A percentile compares a stretch with the other conserved stretches of the same genome.
These are phyloP conservation scores for Aleiodes alternator DNA, from an alignment of 2,888 invertebrate genomes.

Conservation along the genomic window DNA sequence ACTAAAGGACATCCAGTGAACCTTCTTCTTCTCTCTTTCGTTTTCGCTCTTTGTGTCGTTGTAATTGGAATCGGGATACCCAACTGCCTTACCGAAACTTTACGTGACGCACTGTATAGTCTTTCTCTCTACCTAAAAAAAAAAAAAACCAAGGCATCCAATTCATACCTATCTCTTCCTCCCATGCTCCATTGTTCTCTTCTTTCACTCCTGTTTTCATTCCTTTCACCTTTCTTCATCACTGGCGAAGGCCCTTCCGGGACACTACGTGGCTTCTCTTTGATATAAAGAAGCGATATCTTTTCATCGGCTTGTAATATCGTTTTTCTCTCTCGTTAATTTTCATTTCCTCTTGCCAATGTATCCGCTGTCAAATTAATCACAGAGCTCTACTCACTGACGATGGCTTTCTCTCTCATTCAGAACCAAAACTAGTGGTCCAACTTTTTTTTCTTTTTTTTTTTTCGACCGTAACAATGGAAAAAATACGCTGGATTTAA, in stretches of 20 bases:
- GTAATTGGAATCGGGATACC: constrained; percentile 59
- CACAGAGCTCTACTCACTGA: too few relatives aligned
- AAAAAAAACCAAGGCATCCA: constrained; percentile 24
- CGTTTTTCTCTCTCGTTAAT: too few relatives aligned
- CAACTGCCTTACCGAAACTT: constrained; percentile 36
- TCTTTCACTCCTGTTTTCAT: constrained; percentile 26
- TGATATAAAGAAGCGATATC: constrained; percentile 13
- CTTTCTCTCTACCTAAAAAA: neutral
- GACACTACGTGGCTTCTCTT: constrained; percentile 25
- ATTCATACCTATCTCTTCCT: constrained; percentile 34
- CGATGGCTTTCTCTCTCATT: too few relatives aligned
- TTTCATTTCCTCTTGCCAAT: too few relatives aligned
- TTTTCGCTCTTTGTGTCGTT: constrained; percentile 58
- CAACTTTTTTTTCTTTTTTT: too few relatives aligned
- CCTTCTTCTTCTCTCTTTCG: constrained; percentile 23
- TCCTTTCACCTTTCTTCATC: neutral
- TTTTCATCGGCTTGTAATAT: constrained; percentile 21
- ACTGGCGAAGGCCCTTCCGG: too few relatives aligned
- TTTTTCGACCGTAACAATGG: neutral
- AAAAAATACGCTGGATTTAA: constrained; percentile 2
- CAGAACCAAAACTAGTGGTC: constrained; percentile 1
- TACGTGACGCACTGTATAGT: constrained; percentile 29
- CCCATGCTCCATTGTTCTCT: constrained; percentile 40
- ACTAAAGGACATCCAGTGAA: constrained; percentile 32
- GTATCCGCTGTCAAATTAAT: too few relatives aligned